Evolutionary conservation across 2,797 vertebrate genomes (phyloP), one percentile per base, ranked within the genome.

Genomic region (Cyclopterus lumpus): DNA sequence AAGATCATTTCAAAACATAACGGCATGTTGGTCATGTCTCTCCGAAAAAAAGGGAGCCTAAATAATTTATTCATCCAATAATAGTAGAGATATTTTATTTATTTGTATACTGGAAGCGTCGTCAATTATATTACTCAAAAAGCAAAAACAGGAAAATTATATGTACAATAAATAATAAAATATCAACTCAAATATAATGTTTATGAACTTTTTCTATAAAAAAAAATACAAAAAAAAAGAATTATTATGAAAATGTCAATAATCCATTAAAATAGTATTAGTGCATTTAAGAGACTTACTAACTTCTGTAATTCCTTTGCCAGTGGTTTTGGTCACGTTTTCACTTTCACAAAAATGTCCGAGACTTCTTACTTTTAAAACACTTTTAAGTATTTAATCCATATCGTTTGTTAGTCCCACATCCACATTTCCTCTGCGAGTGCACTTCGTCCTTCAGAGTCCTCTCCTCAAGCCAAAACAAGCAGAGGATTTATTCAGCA

Each of bases 401-500:
- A 11, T 28, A 1, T 73, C 63, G 16, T 75, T 36, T 46, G 8
- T 18, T 5, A 20, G 71, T 59, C 34, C 73, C 48, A n/a, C 20
- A 4, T 75, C 72, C 42, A 28, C 3, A 8, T 60, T 54, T 55
- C 63, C 38, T 28, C 12, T 26, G 6, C 10, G 53, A 42, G 36
- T 16, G 40, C 0, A 55, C 65, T 71, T 71, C 75, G 70, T 75
- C 73, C 81, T 77, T 54, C 69, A 65, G 63, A 61, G 26, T 63
- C 36, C 6, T 34, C 34, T 61, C 57, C 70, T 46, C 8, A 0
- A 57, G 28, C 53, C 8, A 24, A 32, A 72, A 51, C 54, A 61
- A 79, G 67, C 77, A 5, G 77, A 72, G 42, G 42, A 51, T 36
- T 70, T 77, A 75, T 64, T 77, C 81, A 58, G 57, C 75, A 88